Percentiles rank a stretch among this genome's conserved stretches.
phyloP scores from a whole-genome alignment of 2,797 vertebrate species.

The Todus mexicanus region DNA sequence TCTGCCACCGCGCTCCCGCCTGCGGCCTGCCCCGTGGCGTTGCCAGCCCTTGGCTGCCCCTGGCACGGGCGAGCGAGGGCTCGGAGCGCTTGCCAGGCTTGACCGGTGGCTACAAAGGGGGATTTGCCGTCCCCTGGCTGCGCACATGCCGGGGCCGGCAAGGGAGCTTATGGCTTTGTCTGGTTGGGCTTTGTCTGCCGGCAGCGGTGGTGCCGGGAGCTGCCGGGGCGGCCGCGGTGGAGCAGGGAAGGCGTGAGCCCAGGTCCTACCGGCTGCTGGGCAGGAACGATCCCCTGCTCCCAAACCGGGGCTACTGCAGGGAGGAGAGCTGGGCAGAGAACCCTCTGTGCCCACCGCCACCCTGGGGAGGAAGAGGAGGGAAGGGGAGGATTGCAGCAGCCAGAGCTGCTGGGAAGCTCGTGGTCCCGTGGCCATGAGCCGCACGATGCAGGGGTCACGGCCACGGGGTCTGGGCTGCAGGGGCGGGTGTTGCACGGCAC shows the following conservation, averaged over 20 bases:
- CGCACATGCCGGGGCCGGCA: background rate
- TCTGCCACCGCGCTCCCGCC: rapidly evolving
- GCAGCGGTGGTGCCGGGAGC: background rate
- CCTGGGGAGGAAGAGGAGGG: background rate
- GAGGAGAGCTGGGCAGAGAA: background rate
- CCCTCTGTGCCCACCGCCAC: rapidly evolving
- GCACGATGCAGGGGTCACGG: rapidly evolving
- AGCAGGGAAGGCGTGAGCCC: background rate
- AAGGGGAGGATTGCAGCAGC: background rate
- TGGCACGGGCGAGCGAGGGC: background rate
- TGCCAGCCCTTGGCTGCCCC: background rate
- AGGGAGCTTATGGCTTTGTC: slow-evolving; percentile 19
- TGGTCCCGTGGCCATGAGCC: rapidly evolving
- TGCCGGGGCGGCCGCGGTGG: background rate
- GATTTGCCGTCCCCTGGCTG: background rate
- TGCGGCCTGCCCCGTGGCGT: background rate
- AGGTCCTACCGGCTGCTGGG: background rate
- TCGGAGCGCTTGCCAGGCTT: background rate
- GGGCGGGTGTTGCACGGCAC: background rate
- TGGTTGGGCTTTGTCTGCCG: slow-evolving; percentile 32
- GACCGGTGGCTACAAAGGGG: background rate
- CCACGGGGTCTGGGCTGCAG: background rate
- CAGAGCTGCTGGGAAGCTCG: background rate
- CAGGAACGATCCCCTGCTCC: background rate
- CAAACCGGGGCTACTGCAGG: background rate